Base-by-base conservation (phyloP, 2,113 vertebrate genomes). In the Brachypodius melanocephalos region DNA sequence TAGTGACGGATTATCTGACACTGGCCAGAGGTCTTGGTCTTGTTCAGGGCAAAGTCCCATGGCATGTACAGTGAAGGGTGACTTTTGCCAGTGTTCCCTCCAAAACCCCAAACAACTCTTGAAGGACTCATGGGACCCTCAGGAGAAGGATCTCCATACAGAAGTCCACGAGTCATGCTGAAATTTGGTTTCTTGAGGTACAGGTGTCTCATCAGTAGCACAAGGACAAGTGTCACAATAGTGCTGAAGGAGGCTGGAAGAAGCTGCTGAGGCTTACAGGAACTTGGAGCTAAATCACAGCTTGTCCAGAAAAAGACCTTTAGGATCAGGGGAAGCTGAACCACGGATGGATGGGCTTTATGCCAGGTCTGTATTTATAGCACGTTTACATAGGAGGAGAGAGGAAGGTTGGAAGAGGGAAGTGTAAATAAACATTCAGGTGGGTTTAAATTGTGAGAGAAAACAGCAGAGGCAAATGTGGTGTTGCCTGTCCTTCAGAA, bases 1-100 rank as follows among this genome's bases (percentile, higher is more conserved):
- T 97, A 97, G 98, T 98, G 98, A 98, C 97, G 95, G 98, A 98
- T 98, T 98, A 98, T 98, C 98, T 98, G 98, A 98, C 98, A 98
- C 95, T 98, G 98, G 97, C 97, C 97, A 98, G 97, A 98, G 97
- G 97, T 98, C 97, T 93, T 97, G 97, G 93, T 98, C 97, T 93
- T 97, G 93, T 95, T 96, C 67, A 81, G 97, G 98, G 94, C 97
- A 96, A 73, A 97, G 97, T 97, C 97, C 96, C 89, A 5, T 65
- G 86, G 81, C 79, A 82, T 24, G 38, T 87, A 29, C 45, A 74
- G 54, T 62, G 59, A 91, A 95, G 86, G 88, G 82, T 88, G 96
- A 85, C 95, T 97, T 95, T 85, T 93, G 81, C 81, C 89, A 85
- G 42, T 94, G 72, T 92, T 96, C 88, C 92, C n/a, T 95, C 88